Evolutionary conservation across 1,140 invertebrate genomes (phyloP).

Genomic region (Caligus rogercresseyi): DNA sequence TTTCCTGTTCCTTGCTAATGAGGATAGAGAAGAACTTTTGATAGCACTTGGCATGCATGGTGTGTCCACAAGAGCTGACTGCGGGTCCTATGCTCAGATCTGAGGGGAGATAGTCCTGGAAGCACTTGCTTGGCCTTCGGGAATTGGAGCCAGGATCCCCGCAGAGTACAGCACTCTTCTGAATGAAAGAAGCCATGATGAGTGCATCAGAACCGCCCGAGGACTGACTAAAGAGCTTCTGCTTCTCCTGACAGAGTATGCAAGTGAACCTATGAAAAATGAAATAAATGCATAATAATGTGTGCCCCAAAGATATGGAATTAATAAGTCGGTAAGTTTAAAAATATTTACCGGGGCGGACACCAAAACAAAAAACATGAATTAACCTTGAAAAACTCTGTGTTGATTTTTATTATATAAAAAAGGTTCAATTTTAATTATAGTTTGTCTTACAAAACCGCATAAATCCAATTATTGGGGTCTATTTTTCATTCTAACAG

Average conservation of each 20-base stretch:
- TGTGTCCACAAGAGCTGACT: conserved; percentile 88
- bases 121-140: conserved; percentile 34
- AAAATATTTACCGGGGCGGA: too few species aligned
- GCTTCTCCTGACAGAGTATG: conserved; percentile 91
- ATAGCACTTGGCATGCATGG: conserved; percentile 92
- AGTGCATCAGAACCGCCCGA: conserved; percentile 38
- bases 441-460: too few species aligned
- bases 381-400: too few species aligned
- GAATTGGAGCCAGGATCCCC: conserved; percentile 30
- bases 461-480: too few species aligned
- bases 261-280: conserved; percentile 44
- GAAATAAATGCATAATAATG: too few species aligned
- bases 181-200: conserved; percentile 80
- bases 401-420: too few species aligned
- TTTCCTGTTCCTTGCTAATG: conserved; percentile 60
- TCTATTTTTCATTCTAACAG: too few species aligned
- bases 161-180: conserved; percentile 71
- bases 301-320: too few species aligned
- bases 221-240: conserved; percentile 37
- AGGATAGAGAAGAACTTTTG: conserved; percentile 75
- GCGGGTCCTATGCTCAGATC: conserved; percentile 58
- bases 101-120: conserved; percentile 37
- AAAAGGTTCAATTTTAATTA: too few species aligned
- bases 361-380: too few species aligned
- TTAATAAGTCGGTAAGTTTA: too few species aligned